Evolutionary conservation across 2,797 vertebrate species (phyloP).

Genomic region (Coilia nasus): DNA sequence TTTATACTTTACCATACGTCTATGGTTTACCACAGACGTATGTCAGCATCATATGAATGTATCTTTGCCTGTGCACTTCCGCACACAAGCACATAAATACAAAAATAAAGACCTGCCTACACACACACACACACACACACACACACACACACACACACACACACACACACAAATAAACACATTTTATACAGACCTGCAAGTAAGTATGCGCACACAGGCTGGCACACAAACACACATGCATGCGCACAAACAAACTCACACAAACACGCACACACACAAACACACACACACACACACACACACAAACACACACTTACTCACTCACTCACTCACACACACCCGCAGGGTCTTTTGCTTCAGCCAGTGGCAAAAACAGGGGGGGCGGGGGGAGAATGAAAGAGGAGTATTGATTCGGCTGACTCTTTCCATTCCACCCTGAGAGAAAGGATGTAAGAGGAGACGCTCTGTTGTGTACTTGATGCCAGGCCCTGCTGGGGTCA

Average conservation of each 20-base stretch:
- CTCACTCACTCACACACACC: constrained; percentile 13
- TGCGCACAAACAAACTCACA: neutral
- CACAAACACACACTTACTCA: neutral
- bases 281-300: neutral
- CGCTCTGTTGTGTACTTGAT: neutral
- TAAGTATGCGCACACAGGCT: too few relatives aligned
- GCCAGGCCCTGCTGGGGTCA: neutral
- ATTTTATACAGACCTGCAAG: too few relatives aligned
- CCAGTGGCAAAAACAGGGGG: neutral
- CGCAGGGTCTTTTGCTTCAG: constrained; percentile 8
- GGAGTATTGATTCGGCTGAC: constrained; percentile 36
- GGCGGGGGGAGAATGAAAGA: constrained; percentile 32
- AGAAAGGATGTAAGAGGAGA: constrained; percentile 11
- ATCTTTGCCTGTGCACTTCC: neutral
- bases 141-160: too few relatives aligned
- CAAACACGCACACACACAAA: neutral
- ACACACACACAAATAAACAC: too few relatives aligned
- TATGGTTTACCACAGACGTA: neutral
- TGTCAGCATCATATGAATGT: neutral
- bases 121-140: too few relatives aligned
- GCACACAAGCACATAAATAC: neutral
- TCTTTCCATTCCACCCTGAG: constrained; percentile 4
- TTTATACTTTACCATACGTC: too few relatives aligned
- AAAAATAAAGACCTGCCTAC: too few relatives aligned
- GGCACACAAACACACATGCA: neutral